Base-by-base conservation (phyloP, 2,797 vertebrate genomes). In the Morus bassanus region DNA sequence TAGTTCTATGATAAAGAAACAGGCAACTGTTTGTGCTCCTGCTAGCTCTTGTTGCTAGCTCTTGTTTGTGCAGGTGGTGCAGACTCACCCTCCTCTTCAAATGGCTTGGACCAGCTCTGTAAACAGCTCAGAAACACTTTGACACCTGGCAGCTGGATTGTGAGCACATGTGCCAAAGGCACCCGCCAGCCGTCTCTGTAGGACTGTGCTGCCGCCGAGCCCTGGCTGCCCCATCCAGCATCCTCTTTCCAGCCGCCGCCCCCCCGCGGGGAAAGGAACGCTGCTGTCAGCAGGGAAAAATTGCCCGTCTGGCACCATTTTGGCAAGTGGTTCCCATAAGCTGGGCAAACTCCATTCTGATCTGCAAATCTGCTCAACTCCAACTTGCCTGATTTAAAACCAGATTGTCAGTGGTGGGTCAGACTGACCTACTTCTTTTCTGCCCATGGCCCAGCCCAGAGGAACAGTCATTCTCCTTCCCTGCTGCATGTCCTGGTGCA, bases 401-500 rank as follows among this genome's bases (percentile, higher is more conserved):
- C 53, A 27, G 30, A 7, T 10, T n/a, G 67, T 24, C 48, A 11
- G 46, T 72, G 27, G 11, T 60, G 69, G 41, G 25, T 35, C 78
- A 90, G n/a, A 30, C 61, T 33, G 92, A 67, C 23, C 30, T 68
- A 13, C 48, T 57, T 45, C 12, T 79, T 70, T 73, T 56, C 35
- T 53, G 28, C 18, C 23, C 0, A 0, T 48, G 85, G n/a, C 30
- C 25, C 59, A 65, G 14, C 17, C 24, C 1, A 1, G 39, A 45
- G 35, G 41, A 65, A 19, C 1, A 0, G 46, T 33, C 3, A 6
- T 25, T 81, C 46, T 77, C 28, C 33, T 37, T 11, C 14, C 25
- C 43, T 48, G 37, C 31, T 74, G 19, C n/a, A 18, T 3, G 43
- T 43, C 45, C 65, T 43, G 61, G 48, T 8, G 22, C 10, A n/a